These are phyloP conservation scores for Gavialis gangeticus DNA, from an alignment of 2,113 vertebrate species.

Conservation along the genomic window DNA sequence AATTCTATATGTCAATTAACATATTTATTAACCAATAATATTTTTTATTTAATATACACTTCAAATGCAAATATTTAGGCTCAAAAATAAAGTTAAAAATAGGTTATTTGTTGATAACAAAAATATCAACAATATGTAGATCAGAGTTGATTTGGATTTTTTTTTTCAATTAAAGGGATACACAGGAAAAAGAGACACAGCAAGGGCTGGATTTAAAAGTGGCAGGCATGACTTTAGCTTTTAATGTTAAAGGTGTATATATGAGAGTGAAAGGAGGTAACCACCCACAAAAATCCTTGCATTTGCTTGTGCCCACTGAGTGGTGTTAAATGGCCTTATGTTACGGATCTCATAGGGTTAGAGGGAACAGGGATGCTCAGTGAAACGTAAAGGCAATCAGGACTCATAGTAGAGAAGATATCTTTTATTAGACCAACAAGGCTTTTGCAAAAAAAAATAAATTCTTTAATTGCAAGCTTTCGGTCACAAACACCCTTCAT, in stretches of 20 bases:
- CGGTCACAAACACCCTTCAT: no score
- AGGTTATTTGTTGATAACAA: no score
- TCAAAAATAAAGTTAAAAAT: neutral
- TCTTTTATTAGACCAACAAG: no score
- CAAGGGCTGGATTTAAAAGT: neutral
- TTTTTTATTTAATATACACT: neutral
- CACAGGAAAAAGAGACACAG: neutral
- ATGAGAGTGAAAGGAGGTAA: neutral
- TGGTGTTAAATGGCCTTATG: neutral
- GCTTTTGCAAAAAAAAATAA: no score
- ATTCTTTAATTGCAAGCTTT: no score
- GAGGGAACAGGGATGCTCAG: no score
- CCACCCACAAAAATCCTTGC: neutral
- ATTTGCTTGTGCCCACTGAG: neutral
- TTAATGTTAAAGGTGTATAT: neutral
- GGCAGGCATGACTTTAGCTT: neutral
- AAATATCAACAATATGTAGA: neutral
- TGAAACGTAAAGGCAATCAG: no score
- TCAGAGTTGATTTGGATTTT: neutral
- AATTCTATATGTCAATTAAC: neutral
- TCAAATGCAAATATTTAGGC: neutral
- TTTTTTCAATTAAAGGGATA: neutral
- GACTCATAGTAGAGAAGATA: no score
- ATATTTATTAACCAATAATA: neutral
- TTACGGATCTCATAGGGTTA: neutral